Evolutionary conservation across 2,888 invertebrate species (phyloP), one percentile per base, ranked within the genome.

Genomic region (Oscheius onirici): DNA sequence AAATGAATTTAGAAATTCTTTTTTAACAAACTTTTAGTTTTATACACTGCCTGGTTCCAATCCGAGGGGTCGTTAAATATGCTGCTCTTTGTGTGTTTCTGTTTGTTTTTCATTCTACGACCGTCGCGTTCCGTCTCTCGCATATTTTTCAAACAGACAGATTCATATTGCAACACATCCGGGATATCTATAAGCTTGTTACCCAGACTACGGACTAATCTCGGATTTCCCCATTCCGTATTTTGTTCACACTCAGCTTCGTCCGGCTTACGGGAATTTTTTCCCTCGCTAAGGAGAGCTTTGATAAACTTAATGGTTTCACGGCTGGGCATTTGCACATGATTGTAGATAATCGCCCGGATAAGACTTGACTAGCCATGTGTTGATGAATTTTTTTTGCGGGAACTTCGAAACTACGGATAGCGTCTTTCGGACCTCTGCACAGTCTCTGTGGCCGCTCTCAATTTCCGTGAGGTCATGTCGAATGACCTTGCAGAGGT

Each of bases 81-180:
- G 63, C 63, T 44, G 49, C 63, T 63, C 63, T 63, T 63, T 63
- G 63, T 34, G 34, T 63, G 63, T 63, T 63, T 63, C 63, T 63
- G 63, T 63, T 63, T 63, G 63, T 63, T 63, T 63, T 63, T 63
- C 63, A 63, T 63, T 49, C 49, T 28, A 44, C 63, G 63, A 63
- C 63, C 46, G 46, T 46, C 63, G 34, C 34, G 26, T 26, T 63
- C 46, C 34, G 49, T 46, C 63, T 41, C 43, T 43, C 8, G 49
- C 46, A 63, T 63, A 49, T 49, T 26, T 49, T 58, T 58, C 41
- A 20, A 46, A 46, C 6, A 46, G 20, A 43, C 15, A 46, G 17
- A 17, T n/a, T 46, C 17, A 46, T 46, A 46, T 46, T 17, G 46
- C 46, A 20, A 46, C 34, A 34, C 34, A 34, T 34, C 34, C 5